phyloP scores from a whole-genome alignment of 2,113 vertebrate genomes.

The Siniperca chuatsi region DNA sequence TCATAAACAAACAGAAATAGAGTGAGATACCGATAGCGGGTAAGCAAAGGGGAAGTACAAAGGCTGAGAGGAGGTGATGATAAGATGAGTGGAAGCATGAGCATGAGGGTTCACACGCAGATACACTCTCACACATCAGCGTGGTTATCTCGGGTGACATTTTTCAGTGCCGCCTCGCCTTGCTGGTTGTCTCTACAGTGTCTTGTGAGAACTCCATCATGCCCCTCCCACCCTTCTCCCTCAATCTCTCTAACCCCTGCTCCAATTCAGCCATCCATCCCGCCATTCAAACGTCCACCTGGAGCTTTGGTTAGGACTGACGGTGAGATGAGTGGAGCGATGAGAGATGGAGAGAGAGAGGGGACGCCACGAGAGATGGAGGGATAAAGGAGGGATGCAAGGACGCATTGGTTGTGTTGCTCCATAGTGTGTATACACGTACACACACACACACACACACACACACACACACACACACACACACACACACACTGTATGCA shows the following conservation, averaged over 20 bases:
- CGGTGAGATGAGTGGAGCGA: slow-evolving; percentile 40
- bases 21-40: background rate
- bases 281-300: slow-evolving; percentile 43
- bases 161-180: slow-evolving; percentile 60
- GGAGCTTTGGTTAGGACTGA: slow-evolving; percentile 34
- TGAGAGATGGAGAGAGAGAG: slow-evolving; percentile 43
- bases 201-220: slow-evolving; percentile 62
- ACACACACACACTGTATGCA: background rate
- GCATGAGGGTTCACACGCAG: slow-evolving; percentile 33
- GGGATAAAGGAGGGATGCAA: slow-evolving; percentile 38
- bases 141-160: slow-evolving; percentile 55
- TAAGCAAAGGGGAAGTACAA: background rate
- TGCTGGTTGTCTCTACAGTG: slow-evolving; percentile 36
- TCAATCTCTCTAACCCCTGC: slow-evolving; percentile 20
- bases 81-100: slow-evolving; percentile 38
- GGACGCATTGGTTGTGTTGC: slow-evolving; percentile 42
- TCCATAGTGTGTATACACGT: slow-evolving; percentile 9
- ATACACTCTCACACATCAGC: slow-evolving; percentile 31
- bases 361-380: slow-evolving; percentile 17
- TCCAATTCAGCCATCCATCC: slow-evolving; percentile 18
- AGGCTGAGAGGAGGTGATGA: slow-evolving; percentile 14
- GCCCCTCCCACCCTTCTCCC: slow-evolving; percentile 6
- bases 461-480: background rate
- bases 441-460: background rate
- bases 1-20: slow-evolving; percentile 12